Conservation (phyloP, 2,888 invertebrate species). For the Kryphioiulus occultus region DNA sequence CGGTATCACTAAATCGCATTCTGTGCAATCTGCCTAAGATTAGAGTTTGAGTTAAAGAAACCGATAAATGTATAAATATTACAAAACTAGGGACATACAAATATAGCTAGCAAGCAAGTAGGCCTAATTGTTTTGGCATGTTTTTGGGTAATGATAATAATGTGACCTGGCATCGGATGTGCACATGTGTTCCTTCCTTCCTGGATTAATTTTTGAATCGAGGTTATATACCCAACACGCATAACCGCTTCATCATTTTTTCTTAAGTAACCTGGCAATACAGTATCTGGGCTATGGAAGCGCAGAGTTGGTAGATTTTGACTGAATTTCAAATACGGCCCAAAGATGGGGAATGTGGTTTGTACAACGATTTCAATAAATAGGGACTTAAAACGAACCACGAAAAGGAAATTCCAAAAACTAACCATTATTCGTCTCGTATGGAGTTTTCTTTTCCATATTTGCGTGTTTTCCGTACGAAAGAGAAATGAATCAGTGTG, state of each 20-base stretch:
- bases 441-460: too few relatives aligned
- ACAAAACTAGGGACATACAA: background rate
- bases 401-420: too few relatives aligned
- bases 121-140: background rate
- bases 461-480: too few relatives aligned
- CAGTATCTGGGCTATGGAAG: background rate
- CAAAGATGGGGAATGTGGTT: too few relatives aligned
- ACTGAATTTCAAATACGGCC: too few relatives aligned
- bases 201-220: background rate
- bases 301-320: too few relatives aligned
- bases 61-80: background rate
- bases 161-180: background rate
- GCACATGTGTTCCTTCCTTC: background rate
- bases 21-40: too few relatives aligned
- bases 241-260: background rate
- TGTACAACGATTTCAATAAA: too few relatives aligned
- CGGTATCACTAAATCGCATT: too few relatives aligned
- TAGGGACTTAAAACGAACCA: too few relatives aligned
- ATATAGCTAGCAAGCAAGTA: background rate
- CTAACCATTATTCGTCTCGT: too few relatives aligned
- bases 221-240: background rate
- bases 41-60: background rate
- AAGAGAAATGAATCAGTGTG: too few relatives aligned
- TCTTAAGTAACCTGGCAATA: background rate
- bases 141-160: background rate